phyloP scores from a whole-genome alignment of 1,140 invertebrate species.

The Drosophila lacertosa region DNA sequence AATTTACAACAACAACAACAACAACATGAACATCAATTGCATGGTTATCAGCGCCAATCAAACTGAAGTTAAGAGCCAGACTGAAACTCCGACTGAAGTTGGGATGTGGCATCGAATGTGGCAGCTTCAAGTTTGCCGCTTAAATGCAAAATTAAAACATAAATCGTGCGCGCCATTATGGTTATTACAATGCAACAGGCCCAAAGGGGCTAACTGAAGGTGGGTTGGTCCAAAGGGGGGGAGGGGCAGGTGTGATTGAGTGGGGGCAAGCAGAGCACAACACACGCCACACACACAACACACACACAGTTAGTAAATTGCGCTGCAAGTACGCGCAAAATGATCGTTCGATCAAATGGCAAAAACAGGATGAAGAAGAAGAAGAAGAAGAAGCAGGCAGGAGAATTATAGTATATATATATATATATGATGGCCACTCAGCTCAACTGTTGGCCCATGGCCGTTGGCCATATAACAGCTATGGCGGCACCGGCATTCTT shows the following conservation, averaged over 20 bases:
- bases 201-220: conserved; percentile 13
- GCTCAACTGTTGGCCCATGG: conserved; percentile 16
- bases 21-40: conserved; percentile 62
- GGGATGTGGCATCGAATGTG: conserved; percentile 6
- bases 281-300: conserved; percentile 13
- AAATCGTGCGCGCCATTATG: conserved; percentile 84
- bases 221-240: neutral
- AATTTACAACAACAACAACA: conserved; percentile 55
- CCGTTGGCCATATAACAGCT: conserved; percentile 66
- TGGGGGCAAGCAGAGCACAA: conserved; percentile 45
- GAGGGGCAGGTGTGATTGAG: conserved; percentile 56
- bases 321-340: conserved; percentile 72
- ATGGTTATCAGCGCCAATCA: conserved; percentile 79
- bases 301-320: conserved; percentile 51
- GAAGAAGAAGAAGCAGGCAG: conserved; percentile 5
- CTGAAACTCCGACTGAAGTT: neutral
- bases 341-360: conserved; percentile 71
- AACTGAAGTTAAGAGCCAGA: conserved; percentile 65
- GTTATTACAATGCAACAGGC: conserved; percentile 76
- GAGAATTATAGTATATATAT: conserved; percentile 55
- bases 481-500: conserved; percentile 72
- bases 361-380: conserved; percentile 21
- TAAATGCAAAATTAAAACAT: conserved; percentile 84
- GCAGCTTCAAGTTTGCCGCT: conserved; percentile 26
- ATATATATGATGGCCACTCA: conserved; percentile 27